A percentile compares a stretch with the other conserved stretches of the same genome.
These are phyloP conservation scores for Papilio protenor DNA, from an alignment of 2,888 invertebrate species.

Conservation along the genomic window DNA sequence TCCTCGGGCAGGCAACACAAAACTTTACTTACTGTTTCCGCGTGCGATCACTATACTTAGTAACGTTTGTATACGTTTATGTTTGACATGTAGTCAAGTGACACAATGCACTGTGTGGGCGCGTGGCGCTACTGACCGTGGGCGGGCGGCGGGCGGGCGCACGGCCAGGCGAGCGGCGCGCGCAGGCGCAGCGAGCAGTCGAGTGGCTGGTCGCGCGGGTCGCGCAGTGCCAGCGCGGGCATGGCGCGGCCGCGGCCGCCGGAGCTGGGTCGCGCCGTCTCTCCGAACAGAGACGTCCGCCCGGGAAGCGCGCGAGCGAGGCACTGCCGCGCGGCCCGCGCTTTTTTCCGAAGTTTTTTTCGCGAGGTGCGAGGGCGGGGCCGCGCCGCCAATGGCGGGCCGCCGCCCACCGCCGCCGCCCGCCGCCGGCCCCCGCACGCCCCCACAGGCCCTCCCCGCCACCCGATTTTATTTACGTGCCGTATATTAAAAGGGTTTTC, in stretches of 20 bases:
- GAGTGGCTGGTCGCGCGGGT: constrained; percentile 86
- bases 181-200: constrained; percentile 89
- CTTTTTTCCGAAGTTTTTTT: constrained; percentile 75
- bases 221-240: constrained; percentile 87
- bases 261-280: constrained; percentile 80
- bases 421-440: constrained; percentile 49
- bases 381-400: constrained; percentile 71
- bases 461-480: constrained; percentile 79
- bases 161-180: constrained; percentile 75
- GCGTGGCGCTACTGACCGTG: constrained; percentile 51
- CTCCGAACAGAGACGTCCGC: constrained; percentile 61
- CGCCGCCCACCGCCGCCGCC: constrained; percentile 62
- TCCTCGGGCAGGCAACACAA: constrained; percentile 24
- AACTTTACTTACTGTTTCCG: constrained; percentile 47
- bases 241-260: constrained; percentile 85
- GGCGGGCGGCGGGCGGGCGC: constrained; percentile 63
- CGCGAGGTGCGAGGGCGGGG: constrained; percentile 71
- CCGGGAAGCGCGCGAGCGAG: constrained; percentile 75
- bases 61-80: neutral
- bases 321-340: constrained; percentile 75
- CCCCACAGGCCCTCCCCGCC: constrained; percentile 54
- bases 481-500: constrained; percentile 85
- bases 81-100: neutral
- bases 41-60: constrained; percentile 22
- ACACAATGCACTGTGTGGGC: constrained; percentile 47